phyloP scores from a whole-genome alignment of 2,113 vertebrate genomes.

The Malurus cyaneus region DNA sequence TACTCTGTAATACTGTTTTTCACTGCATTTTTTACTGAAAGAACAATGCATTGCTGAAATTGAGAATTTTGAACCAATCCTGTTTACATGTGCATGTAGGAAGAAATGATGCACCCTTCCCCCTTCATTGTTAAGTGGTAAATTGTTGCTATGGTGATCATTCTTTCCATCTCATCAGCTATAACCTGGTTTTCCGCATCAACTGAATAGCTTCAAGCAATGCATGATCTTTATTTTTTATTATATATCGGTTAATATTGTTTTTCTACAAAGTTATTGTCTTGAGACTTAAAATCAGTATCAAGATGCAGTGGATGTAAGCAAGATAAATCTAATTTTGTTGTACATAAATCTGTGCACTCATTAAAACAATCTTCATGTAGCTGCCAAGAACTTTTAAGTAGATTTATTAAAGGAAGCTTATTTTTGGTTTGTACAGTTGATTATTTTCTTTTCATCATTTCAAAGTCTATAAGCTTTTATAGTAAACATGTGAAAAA shows the following conservation, averaged over 20 bases:
- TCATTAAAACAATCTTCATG: not conserved
- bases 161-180: constrained; percentile 79
- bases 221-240: constrained; percentile 62
- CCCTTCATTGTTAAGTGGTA: constrained; percentile 74
- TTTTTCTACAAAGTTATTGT: constrained; percentile 19
- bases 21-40: not conserved
- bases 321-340: not conserved
- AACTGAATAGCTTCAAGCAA: constrained; percentile 74
- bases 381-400: not conserved
- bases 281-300: not conserved
- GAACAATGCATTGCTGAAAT: not conserved
- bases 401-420: not conserved
- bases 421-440: not conserved
- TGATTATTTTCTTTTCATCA: not conserved
- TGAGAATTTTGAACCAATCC: constrained; percentile 10
- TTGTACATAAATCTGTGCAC: not conserved
- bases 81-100: constrained; percentile 71
- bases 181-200: constrained; percentile 83
- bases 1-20: not conserved
- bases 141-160: constrained; percentile 83
- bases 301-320: not conserved
- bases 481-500: not conserved
- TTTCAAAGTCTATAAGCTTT: not conserved
- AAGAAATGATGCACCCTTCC: constrained; percentile 74
- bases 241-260: constrained; percentile 26